Evolutionary conservation across 2,797 vertebrate species (phyloP).

Genomic region (Sebastes trivittatus): DNA sequence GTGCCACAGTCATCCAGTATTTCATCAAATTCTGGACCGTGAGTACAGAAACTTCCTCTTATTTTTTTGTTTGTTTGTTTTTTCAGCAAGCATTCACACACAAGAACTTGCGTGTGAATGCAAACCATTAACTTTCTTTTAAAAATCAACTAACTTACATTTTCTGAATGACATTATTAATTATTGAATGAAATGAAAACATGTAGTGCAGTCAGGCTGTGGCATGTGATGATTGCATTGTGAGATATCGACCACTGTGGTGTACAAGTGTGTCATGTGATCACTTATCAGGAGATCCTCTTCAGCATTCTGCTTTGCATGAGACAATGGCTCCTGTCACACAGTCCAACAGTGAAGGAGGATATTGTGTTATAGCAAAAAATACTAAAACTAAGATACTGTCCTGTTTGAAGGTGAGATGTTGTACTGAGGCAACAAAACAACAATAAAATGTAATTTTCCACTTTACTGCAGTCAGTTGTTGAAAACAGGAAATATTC

Average conservation of each 20-base stretch:
- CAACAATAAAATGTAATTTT: background rate
- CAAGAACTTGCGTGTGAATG: background rate
- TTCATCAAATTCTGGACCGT: slow-evolving; percentile 99
- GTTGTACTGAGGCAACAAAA: background rate
- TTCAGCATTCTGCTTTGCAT: slow-evolving; percentile 6
- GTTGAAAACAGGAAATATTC: background rate
- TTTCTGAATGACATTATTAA: background rate
- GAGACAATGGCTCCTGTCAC: slow-evolving; percentile 40
- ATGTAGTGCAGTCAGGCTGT: background rate
- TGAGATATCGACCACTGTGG: background rate
- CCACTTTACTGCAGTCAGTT: background rate
- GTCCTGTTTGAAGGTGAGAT: background rate
- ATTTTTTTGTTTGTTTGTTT: background rate
- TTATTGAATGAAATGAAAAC: background rate
- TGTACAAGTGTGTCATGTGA: slow-evolving; percentile 13
- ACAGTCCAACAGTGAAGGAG: slow-evolving; percentile 3
- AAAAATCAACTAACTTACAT: background rate
- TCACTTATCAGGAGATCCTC: slow-evolving; percentile 24
- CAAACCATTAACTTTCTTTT: background rate
- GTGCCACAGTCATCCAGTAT: slow-evolving; percentile 93
- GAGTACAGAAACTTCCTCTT: slow-evolving; percentile 72
- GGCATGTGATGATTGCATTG: background rate
- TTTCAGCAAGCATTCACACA: background rate
- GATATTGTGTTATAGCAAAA: background rate
- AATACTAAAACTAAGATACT: background rate